These are phyloP conservation scores for Hirudinaria manillensis DNA, from an alignment of 2,888 invertebrate genomes.

Conservation along the genomic window DNA sequence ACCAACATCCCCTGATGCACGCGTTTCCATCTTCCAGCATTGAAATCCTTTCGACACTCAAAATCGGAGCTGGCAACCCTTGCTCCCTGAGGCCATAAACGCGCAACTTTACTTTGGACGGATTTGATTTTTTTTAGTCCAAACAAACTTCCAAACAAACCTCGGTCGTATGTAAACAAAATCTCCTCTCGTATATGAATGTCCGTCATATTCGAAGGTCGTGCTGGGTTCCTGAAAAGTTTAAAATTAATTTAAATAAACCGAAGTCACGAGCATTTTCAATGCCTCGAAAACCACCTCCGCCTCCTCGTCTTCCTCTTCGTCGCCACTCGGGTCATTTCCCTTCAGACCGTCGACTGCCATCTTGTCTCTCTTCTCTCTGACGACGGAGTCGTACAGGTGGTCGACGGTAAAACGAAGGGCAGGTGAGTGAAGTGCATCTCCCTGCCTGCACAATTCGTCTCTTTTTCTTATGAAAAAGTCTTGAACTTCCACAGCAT, in stretches of 20 bases:
- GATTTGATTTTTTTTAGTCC: too few relatives aligned
- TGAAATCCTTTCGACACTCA: constrained; percentile 82
- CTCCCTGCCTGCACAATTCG: constrained; percentile 71
- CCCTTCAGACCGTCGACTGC: constrained; percentile 26
- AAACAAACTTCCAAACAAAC: constrained; percentile 42
- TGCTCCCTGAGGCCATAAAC: constrained; percentile 44
- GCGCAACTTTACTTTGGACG: background rate
- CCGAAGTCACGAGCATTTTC: background rate
- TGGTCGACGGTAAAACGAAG: constrained; percentile 72
- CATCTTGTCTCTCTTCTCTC: constrained; percentile 45
- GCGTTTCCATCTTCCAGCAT: constrained; percentile 70
- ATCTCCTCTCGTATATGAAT: constrained; percentile 75
- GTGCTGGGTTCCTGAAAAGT: background rate
- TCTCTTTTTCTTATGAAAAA: constrained; percentile 71
- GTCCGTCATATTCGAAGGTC: constrained; percentile 61
- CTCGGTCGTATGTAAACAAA: constrained; percentile 73
- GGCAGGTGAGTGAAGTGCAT: constrained; percentile 78
- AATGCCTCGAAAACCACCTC: background rate
- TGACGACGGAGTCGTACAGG: constrained; percentile 57
- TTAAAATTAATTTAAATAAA: background rate
- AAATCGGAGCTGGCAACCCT: constrained; percentile 60
- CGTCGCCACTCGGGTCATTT: background rate
- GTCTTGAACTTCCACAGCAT: constrained; percentile 83
- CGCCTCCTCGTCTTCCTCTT: background rate
- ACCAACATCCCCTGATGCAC: constrained; percentile 79